These are phyloP conservation scores for Megaceryle maxima DNA, from an alignment of 2,113 vertebrate genomes.

Conservation along the genomic window DNA sequence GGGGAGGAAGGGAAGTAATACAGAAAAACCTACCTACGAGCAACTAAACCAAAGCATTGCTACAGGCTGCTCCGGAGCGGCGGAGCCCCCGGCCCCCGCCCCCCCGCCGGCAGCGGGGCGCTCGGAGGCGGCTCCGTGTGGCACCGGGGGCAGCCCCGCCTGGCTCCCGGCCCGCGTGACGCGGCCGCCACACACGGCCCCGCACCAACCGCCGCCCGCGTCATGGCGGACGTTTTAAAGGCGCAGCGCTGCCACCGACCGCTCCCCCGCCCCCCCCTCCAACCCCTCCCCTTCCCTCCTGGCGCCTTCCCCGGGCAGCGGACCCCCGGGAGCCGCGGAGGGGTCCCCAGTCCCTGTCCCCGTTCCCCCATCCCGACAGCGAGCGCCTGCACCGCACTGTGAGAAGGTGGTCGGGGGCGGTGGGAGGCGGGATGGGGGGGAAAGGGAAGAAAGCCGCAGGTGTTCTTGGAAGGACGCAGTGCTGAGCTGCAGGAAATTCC, in stretches of 20 bases:
- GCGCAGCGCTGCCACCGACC: too few species aligned
- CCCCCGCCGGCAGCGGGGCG: constrained; percentile 72
- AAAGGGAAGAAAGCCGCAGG: too few species aligned
- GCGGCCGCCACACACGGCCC: constrained; percentile 63
- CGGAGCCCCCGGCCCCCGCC: constrained; percentile 72
- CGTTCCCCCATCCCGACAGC: too few species aligned
- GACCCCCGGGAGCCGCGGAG: too few species aligned
- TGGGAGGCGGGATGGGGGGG: too few species aligned
- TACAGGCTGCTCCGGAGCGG: constrained; percentile 69
- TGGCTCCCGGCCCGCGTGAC: constrained; percentile 69
- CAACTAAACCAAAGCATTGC: constrained; percentile 71
- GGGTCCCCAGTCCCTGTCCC: too few species aligned
- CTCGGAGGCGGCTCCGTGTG: constrained; percentile 70
- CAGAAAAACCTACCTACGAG: constrained; percentile 73
- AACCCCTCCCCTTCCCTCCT: too few species aligned
- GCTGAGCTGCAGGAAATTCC: neutral
- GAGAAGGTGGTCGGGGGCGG: too few species aligned
- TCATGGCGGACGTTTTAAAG: too few species aligned
- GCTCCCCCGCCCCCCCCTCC: too few species aligned
- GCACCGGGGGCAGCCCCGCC: constrained; percentile 70
- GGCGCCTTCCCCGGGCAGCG: too few species aligned
- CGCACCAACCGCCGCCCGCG: constrained; percentile 67
- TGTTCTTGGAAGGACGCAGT: neutral
- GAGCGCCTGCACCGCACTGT: too few species aligned
- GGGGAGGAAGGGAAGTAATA: constrained; percentile 23